Evolutionary conservation across 1,140 invertebrate genomes (phyloP).

Genomic region (Oryctes rhinoceros): DNA sequence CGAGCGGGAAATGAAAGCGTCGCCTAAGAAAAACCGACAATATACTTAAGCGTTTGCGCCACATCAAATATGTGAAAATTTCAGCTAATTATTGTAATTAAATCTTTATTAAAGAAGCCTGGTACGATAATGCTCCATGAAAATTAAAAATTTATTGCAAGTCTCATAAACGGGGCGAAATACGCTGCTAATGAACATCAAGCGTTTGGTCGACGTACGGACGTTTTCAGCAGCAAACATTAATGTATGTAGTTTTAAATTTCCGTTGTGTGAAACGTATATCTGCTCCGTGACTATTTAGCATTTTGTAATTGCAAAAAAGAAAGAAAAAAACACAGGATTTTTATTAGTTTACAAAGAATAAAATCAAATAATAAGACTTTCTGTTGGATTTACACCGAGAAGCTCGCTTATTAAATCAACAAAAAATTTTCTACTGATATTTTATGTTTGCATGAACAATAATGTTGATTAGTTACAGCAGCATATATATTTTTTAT

Average conservation of each 20-base stretch:
- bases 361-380: too few species aligned
- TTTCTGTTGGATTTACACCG: too few species aligned
- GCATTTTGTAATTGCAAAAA: not conserved
- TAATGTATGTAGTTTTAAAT: constrained; percentile 32
- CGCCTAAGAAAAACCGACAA: constrained; percentile 12
- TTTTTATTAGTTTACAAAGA: too few species aligned
- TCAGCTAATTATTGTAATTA: constrained; percentile 29
- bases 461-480: too few species aligned
- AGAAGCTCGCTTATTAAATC: too few species aligned
- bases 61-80: constrained; percentile 31
- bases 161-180: not conserved
- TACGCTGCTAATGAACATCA: constrained; percentile 12
- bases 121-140: not conserved
- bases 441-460: too few species aligned
- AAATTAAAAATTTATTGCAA: constrained; percentile 33
- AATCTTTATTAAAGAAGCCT: constrained; percentile 25
- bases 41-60: not conserved
- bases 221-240: not conserved
- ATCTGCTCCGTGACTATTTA: not conserved
- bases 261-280: not conserved
- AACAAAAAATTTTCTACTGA: too few species aligned
- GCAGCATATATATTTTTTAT: too few species aligned
- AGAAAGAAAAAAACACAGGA: not conserved
- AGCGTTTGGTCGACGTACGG: not conserved
- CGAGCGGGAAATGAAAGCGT: not conserved